These are phyloP conservation scores for Pachypanchax playfairii DNA, from an alignment of 2,113 vertebrate species.

Conservation along the genomic window DNA sequence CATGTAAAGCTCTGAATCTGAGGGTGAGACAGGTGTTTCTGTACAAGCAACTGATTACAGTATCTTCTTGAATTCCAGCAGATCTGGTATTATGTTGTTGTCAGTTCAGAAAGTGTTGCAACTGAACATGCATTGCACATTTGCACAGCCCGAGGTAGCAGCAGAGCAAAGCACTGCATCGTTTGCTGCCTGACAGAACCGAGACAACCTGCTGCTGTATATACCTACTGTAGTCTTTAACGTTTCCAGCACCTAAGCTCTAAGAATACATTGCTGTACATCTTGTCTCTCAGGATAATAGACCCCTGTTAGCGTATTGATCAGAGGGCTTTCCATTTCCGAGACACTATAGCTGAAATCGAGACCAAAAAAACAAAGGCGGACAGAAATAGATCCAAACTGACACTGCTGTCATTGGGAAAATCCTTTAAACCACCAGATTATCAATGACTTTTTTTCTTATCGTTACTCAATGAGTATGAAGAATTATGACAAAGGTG, in stretches of 20 bases:
- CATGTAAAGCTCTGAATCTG: not conserved
- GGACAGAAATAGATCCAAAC: not conserved
- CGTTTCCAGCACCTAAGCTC: conserved; percentile 20
- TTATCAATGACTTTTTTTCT: not conserved
- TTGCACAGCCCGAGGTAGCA: conserved; percentile 13
- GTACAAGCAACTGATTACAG: not conserved
- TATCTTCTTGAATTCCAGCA: not conserved
- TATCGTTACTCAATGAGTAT: not conserved
- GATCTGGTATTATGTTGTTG: not conserved
- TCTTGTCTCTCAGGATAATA: conserved; percentile 29
- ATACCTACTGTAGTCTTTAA: conserved; percentile 10
- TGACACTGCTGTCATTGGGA: not conserved
- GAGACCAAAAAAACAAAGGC: accelerated
- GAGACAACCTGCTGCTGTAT: conserved; percentile 30
- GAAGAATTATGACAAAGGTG: conserved; percentile 15
- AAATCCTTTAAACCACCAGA: not conserved
- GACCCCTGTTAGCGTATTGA: conserved; percentile 35
- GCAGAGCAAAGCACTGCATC: conserved; percentile 10
- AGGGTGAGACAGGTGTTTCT: not conserved
- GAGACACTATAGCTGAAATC: conserved; percentile 11
- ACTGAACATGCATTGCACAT: conserved; percentile 10
- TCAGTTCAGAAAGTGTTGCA: conserved; percentile 1
- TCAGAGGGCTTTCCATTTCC: conserved; percentile 25
- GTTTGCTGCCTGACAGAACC: conserved; percentile 10
- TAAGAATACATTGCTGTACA: conserved; percentile 16